A percentile compares a stretch with the other conserved stretches of the same genome.
phyloP scores from a whole-genome alignment of 2,113 vertebrate genomes.

The Xenopus laevis region DNA sequence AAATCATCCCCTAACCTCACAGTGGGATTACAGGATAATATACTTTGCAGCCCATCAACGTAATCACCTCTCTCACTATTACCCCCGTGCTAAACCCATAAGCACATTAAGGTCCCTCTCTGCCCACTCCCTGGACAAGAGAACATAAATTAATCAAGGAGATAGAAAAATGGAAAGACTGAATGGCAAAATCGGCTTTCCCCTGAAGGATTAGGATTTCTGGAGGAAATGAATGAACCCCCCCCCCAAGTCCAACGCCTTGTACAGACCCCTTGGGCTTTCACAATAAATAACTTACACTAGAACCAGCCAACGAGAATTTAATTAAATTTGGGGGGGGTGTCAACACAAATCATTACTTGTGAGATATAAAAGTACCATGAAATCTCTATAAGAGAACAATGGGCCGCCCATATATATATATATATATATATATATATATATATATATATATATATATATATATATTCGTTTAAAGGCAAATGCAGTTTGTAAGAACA shows the following conservation, averaged over 20 bases:
- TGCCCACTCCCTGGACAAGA: slow-evolving; percentile 36
- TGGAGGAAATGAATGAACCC: slow-evolving; percentile 26
- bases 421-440: too few species aligned
- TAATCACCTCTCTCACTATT: slow-evolving; percentile 39
- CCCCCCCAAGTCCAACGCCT: neutral
- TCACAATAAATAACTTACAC: neutral
- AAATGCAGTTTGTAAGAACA: too few species aligned
- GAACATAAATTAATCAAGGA: slow-evolving; percentile 37
- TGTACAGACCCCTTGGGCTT: slow-evolving; percentile 4
- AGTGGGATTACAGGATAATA: slow-evolving; percentile 43
- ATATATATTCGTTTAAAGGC: too few species aligned
- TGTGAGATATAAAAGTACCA: neutral
- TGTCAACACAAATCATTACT: slow-evolving; percentile 16
- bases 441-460: too few species aligned
- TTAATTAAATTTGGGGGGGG: slow-evolving; percentile 27
- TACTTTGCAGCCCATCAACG: slow-evolving; percentile 43
- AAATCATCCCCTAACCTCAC: slow-evolving; percentile 43
- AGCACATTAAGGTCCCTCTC: slow-evolving; percentile 32
- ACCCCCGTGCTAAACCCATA: slow-evolving; percentile 34
- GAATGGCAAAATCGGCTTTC: slow-evolving; percentile 34
- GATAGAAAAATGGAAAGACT: slow-evolving; percentile 14
- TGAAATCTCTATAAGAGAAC: neutral
- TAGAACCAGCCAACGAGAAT: neutral
- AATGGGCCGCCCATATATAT: neutral
- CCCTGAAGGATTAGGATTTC: slow-evolving; percentile 20